These are phyloP conservation scores for Palythoa caribaeorum DNA, from an alignment of 92 coral and sea anemone species.

Conservation along the genomic window DNA sequence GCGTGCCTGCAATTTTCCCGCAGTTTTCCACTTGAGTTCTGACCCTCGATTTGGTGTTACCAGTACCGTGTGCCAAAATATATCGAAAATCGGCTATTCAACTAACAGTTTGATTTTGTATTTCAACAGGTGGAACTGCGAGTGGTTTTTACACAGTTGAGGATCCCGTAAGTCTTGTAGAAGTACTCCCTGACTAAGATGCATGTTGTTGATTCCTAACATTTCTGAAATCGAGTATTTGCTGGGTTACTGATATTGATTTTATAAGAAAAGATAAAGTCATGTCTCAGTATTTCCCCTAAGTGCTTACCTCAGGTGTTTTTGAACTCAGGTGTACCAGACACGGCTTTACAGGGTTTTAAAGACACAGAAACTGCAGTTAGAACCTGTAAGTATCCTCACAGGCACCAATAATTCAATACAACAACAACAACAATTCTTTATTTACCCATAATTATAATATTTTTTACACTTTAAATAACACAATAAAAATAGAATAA, in stretches of 20 bases:
- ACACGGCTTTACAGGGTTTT: slow-evolving; percentile 85
- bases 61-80: too few species aligned
- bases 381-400: slow-evolving; percentile 88
- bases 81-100: neutral
- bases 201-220: neutral
- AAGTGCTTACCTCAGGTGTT: neutral
- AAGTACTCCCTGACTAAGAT: neutral
- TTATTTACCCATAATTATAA: too few species aligned
- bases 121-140: slow-evolving; percentile 85
- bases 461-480: too few species aligned
- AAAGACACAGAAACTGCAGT: slow-evolving; percentile 76
- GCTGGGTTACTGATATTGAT: too few species aligned
- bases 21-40: too few species aligned
- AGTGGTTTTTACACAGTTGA: slow-evolving; percentile 97
- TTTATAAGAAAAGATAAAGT: too few species aligned
- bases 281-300: neutral
- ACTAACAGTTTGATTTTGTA: neutral
- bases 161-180: slow-evolving; percentile 77
- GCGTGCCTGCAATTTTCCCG: too few species aligned
- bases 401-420: too few species aligned
- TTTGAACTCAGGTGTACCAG: slow-evolving; percentile 46
- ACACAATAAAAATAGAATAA: too few species aligned
- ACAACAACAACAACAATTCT: too few species aligned
- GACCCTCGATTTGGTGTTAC: too few species aligned
- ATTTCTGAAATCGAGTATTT: neutral